Evolutionary conservation across 2,113 vertebrate genomes (phyloP).

Genomic region (Boleophthalmus pectinirostris): DNA sequence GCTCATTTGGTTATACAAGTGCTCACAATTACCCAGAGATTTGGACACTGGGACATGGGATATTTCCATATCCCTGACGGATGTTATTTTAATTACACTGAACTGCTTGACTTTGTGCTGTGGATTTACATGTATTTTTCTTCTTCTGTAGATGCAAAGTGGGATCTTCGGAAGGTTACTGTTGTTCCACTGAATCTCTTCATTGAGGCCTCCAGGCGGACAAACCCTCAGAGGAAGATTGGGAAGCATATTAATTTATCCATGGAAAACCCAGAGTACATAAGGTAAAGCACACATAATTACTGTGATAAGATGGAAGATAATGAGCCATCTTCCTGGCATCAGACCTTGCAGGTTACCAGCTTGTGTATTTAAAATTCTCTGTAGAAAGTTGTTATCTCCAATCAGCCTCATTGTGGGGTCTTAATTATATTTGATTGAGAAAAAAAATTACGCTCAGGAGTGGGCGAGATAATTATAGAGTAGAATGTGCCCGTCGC

Average conservation of each 20-base stretch:
- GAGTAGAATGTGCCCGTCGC: conserved; percentile 24
- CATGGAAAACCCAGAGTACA: neutral
- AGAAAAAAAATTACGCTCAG: conserved; percentile 34
- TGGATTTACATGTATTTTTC: conserved; percentile 54
- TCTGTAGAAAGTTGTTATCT: conserved; percentile 56
- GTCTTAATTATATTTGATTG: conserved; percentile 66
- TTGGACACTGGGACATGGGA: conserved; percentile 60
- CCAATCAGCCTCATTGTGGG: conserved; percentile 64
- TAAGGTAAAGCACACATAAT: conserved; percentile 22
- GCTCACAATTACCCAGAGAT: conserved; percentile 67
- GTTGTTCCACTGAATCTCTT: conserved; percentile 39
- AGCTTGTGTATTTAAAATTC: conserved; percentile 29
- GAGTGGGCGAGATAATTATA: conserved; percentile 57
- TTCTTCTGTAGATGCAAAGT: conserved; percentile 34
- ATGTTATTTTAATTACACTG: conserved; percentile 71
- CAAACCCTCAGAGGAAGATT: conserved; percentile 10
- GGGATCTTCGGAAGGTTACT: conserved; percentile 44
- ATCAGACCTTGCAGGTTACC: conserved; percentile 22
- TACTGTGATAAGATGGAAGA: conserved; percentile 21
- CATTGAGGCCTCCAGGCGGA: conserved; percentile 19
- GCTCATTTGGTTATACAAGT: conserved; percentile 75
- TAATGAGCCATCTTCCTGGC: conserved; percentile 30
- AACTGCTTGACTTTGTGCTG: conserved; percentile 58
- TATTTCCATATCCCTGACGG: conserved; percentile 71
- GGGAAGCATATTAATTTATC: conserved; percentile 11